Evolutionary conservation across 2,113 vertebrate genomes (phyloP).

Genomic region (Psittacus erithacus): DNA sequence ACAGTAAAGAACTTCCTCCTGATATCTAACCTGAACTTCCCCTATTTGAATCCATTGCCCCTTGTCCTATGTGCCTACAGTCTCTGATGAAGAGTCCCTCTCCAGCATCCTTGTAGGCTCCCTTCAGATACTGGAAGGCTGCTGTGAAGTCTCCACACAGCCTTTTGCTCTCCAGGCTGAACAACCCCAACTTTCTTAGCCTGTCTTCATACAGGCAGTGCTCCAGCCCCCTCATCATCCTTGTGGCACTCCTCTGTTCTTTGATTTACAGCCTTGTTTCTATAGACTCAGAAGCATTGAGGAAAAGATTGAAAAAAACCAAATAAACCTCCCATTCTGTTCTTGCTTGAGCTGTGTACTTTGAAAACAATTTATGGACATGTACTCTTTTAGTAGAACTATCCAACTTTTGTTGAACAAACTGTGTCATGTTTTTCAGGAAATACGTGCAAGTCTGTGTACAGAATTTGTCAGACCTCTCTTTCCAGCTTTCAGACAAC

Average conservation of each 20-base stretch:
- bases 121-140: not conserved
- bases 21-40: not conserved
- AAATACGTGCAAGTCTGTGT: conserved; percentile 94
- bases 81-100: not conserved
- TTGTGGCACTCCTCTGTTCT: not conserved
- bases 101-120: not conserved
- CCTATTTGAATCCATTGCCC: not conserved
- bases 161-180: not conserved
- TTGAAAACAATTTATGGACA: not conserved
- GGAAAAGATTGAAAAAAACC: not conserved
- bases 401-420: not conserved
- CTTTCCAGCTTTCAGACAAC: conserved; percentile 86
- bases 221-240: not conserved
- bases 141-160: not conserved
- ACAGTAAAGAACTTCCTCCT: not conserved
- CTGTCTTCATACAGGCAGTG: not conserved
- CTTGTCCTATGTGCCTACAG: not conserved
- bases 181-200: not conserved
- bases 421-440: conserved; percentile 68
- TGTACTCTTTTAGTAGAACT: not conserved
- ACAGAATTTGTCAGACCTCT: conserved; percentile 90
- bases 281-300: not conserved
- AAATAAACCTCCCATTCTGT: not conserved
- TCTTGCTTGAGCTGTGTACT: not conserved
- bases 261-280: not conserved